These are phyloP conservation scores for Mesoligia furuncula DNA, from an alignment of 2,888 invertebrate genomes.

Conservation along the genomic window DNA sequence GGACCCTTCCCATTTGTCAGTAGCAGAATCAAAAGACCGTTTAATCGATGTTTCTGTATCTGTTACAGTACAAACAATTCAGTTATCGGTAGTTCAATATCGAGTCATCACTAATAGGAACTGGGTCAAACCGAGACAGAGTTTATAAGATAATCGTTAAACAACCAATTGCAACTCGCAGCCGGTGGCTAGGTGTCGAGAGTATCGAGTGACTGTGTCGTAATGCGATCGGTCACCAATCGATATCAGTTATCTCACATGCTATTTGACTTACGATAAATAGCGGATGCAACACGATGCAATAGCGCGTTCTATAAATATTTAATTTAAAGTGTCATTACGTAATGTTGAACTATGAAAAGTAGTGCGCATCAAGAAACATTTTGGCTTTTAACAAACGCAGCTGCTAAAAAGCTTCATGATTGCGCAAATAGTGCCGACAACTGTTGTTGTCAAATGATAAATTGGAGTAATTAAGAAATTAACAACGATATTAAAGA, in stretches of 20 bases:
- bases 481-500: conserved; percentile 55
- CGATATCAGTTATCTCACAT: conserved; percentile 84
- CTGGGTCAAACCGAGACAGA: conserved; percentile 78
- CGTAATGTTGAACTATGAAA: conserved; percentile 58
- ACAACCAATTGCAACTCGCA: conserved; percentile 75
- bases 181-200: conserved; percentile 82
- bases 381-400: conserved; percentile 48
- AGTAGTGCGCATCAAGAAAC: conserved; percentile 34
- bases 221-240: conserved; percentile 85
- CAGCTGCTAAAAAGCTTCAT: conserved; percentile 47
- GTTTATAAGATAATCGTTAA: conserved; percentile 75
- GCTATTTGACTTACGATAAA: conserved; percentile 84
- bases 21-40: conserved; percentile 18
- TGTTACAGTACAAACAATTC: conserved; percentile 44
- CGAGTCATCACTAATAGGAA: conserved; percentile 66
- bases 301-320: conserved; percentile 83
- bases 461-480: conserved; percentile 56
- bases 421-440: conserved; percentile 52
- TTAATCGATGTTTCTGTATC: conserved; percentile 47
- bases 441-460: conserved; percentile 54
- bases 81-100: conserved; percentile 51
- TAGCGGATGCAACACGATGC: conserved; percentile 80
- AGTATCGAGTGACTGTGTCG: conserved; percentile 82
- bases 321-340: conserved; percentile 77
- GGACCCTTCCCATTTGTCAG: conserved; percentile 1